These are phyloP conservation scores for Lordiphosa mommai DNA, from an alignment of 1,140 invertebrate genomes.

Conservation along the genomic window DNA sequence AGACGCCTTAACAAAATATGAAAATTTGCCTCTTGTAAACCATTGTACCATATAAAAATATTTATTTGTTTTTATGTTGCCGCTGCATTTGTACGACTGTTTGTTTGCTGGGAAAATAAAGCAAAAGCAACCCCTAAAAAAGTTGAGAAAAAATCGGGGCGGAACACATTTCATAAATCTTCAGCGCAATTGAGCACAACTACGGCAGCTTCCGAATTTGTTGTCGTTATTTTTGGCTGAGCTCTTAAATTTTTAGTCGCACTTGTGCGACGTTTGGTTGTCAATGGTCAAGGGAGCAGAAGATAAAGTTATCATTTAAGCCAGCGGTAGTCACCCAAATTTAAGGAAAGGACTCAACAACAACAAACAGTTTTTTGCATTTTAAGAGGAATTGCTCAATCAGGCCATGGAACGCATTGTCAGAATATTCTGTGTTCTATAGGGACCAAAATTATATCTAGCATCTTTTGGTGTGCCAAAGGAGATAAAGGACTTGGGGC, in stretches of 20 bases:
- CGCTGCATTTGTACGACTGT: constrained; percentile 16
- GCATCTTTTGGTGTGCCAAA: constrained; percentile 7
- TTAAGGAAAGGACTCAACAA: too few species aligned
- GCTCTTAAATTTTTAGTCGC: constrained; percentile 1
- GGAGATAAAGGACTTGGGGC: constrained; percentile 25
- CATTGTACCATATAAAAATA: constrained; percentile 38
- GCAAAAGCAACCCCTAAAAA: constrained; percentile 1
- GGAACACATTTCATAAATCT: constrained; percentile 72
- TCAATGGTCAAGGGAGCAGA: background rate
- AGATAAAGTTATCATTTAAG: background rate
- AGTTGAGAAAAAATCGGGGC: constrained; percentile 27
- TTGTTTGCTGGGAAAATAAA: constrained; percentile 31
- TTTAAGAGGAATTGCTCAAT: too few species aligned
- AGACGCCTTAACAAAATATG: background rate
- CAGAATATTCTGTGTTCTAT: constrained; percentile 1
- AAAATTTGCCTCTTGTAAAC: background rate
- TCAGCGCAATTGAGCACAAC: constrained; percentile 62
- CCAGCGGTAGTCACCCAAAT: too few species aligned
- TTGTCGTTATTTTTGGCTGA: constrained; percentile 46
- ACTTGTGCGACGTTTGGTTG: background rate
- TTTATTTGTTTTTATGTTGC: constrained; percentile 55
- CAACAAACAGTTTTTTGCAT: too few species aligned
- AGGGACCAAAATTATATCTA: constrained; percentile 4
- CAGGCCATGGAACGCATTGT: background rate
- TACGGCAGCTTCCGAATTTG: constrained; percentile 44